Evolutionary conservation across 2,797 vertebrate genomes (phyloP), one percentile per base, ranked within the genome.

Genomic region (Phaenicophaeus curvirostris): DNA sequence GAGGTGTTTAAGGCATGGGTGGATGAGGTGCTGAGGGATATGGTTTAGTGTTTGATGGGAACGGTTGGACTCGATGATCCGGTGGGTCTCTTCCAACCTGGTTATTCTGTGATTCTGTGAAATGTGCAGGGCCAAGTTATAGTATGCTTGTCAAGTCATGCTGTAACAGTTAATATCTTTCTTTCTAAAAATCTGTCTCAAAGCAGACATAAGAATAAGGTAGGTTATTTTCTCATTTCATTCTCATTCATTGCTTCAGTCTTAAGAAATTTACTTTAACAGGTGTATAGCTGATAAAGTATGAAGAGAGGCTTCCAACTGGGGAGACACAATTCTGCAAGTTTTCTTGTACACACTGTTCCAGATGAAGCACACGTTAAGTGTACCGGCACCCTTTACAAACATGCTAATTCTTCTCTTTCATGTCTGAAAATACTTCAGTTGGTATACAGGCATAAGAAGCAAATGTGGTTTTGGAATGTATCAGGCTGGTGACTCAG

Each of bases 341-440:
- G 79, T 65, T 87, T 61, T 78, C 20, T 73, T 88, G 83, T 82
- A 84, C 93, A 3, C 6, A 0, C 55, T 91, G 83, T 94, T 95
- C 91, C 0, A 2, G 42, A 90, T 63, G 63, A 76, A 88, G 85
- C 25, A 39, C 74, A 53, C 93, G 48, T 82, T 90, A 93, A 84
- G 86, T 90, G 94, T 95, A 73, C 91, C 80, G 79, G 50, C 85
- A 93, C 62, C 69, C 76, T 90, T 75, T 66, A 69, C 59, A 81
- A 44, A 90, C 77, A 91, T 5, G 3, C 44, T 94, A 90, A 81
- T 88, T 80, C 85, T 91, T 90, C 2, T 0, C 63, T 94, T 93
- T 91, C 76, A 18, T 77, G 48, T 72, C 94, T 96, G 95, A 96
- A 96, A 96, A 96, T 96, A 96, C 93, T 90, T 94, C 59, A 30